Evolutionary conservation across 2,888 invertebrate genomes (phyloP), one percentile per base, ranked within the genome.

Genomic region (Thymelicus lineola): DNA sequence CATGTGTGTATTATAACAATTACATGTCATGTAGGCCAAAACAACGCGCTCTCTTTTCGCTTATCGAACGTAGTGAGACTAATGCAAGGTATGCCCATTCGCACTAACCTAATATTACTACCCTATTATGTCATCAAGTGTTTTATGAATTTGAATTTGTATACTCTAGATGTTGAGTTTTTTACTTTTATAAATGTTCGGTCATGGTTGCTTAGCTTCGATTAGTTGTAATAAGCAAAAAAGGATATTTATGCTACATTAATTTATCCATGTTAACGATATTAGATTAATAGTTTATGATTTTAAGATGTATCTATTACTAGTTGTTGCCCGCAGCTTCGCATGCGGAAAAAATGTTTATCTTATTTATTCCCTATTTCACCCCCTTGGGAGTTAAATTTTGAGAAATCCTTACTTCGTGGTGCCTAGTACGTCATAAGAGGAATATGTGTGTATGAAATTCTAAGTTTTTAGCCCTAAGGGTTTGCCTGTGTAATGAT

Each of bases 61-160:
- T 62, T 46, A 5, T 62, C 35, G n/a, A 0, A 7, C 36, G 0
- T 36, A 35, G 68, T 63, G 46, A 36, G 48, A 57, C 57, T 12
- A 57, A 17, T 17, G 4, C 17, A 77, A 82, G 82, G 15, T 38
- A 45, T 12, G 12, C 17, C 68, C 80, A 85, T 86, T 86, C 84
- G 88, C 87, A 82, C 80, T 83, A 81, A 82, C 86, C 90, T 84
- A 74, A 90, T 89, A 93, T 93, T 93, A 91, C 83, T 81, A 82
- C 81, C 87, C 86, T 87, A 93, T 93, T 93, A 93, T 92, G 90
- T 93, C 92, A 91, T 93, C 91, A 93, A 89, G 81, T 82, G 84
- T 88, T 93, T 92, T 90, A 91, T 89, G 87, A 87, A 88, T 86
- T 86, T 88, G 88, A 90, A 90, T 89, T 88, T 63, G 57, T 69